Base-by-base conservation (phyloP, 2,797 vertebrate genomes). In the Garrulus glandarius region DNA sequence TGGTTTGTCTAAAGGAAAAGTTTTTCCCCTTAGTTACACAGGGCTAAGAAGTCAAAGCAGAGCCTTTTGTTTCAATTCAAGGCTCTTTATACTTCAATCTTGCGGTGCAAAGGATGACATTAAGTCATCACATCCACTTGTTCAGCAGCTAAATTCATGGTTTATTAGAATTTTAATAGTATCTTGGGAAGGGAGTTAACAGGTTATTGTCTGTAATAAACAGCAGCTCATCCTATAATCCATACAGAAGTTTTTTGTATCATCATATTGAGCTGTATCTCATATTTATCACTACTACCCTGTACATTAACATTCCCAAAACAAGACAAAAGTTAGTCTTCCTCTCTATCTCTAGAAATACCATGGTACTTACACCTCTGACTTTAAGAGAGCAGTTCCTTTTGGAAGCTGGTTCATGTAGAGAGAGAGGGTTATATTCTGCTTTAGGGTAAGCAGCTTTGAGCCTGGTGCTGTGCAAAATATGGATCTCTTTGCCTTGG, bases 331-430 rank as follows among this genome's bases (percentile, higher is more conserved):
- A 21, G 61, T 19, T 12, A 0, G 44, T 47, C 36, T 85, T 84
- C 17, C 34, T 29, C n/a, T 23, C 0, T 6, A 30, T 6, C 22
- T 64, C 18, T 8, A 24, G 18, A 94, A 93, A 69, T 3, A 69
- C 17, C 53, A 46, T 0, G 2, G 56, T 94, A 98, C 99, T 98
- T 96, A 99, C 99, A 99, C 46, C 3, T 97, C 97, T 32, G 98
- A 96, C 19, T 98, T 98, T 68, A 99, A 98, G 87, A 98, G 98
- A 53, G 99, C 98, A 9, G 99, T 98, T 84, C 99, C 99, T 98
- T 99, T 99, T 27, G 99, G 99, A 56, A 99, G 95, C 24, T 99
- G 99, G 97, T 99, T 99, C 95, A 99, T 92, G 71, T 99, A 99
- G 30, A 99, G 98, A 87, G 99, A 98, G 27, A 99, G 56, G 24